Evolutionary conservation across 2,113 vertebrate species (phyloP).

Genomic region (Psophia crepitans): DNA sequence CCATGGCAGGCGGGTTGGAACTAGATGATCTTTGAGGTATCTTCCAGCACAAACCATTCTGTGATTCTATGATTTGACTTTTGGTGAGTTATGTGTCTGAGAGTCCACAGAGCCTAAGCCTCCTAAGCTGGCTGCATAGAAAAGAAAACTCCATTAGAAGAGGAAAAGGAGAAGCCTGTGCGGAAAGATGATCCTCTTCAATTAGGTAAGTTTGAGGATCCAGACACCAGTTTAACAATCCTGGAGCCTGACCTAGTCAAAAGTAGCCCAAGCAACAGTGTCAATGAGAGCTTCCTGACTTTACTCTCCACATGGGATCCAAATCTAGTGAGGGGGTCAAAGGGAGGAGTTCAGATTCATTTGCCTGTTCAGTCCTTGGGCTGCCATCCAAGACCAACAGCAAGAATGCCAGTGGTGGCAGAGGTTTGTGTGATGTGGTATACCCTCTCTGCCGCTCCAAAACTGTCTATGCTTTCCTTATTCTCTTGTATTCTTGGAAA

Average conservation of each 20-base stretch:
- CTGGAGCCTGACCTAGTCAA: background rate
- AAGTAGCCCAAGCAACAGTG: background rate
- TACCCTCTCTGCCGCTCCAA: background rate
- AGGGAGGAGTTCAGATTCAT: background rate
- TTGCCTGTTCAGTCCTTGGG: background rate
- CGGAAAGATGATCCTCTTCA: background rate
- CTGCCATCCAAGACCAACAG: slow-evolving; percentile 44
- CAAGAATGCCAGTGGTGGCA: background rate
- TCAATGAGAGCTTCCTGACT: background rate
- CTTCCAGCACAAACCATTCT: too few species aligned
- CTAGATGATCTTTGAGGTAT: too few species aligned
- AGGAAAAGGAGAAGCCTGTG: background rate
- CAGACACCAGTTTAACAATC: background rate
- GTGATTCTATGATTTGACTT: background rate
- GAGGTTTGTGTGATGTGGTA: slow-evolving; percentile 61
- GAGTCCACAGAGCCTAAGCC: background rate
- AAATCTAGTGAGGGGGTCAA: background rate
- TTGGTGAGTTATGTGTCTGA: background rate
- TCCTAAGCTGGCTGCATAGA: background rate
- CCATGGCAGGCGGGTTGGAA: too few species aligned
- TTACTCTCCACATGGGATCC: background rate
- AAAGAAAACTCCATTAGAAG: background rate
- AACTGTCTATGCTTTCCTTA: slow-evolving; percentile 28
- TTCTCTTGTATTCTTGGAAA: slow-evolving; percentile 63
- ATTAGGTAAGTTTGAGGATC: background rate